A percentile compares a stretch with the other conserved stretches of the same genome.
Conservation (phyloP, 2,113 vertebrate species). For the Camarhynchus parvulus region DNA sequence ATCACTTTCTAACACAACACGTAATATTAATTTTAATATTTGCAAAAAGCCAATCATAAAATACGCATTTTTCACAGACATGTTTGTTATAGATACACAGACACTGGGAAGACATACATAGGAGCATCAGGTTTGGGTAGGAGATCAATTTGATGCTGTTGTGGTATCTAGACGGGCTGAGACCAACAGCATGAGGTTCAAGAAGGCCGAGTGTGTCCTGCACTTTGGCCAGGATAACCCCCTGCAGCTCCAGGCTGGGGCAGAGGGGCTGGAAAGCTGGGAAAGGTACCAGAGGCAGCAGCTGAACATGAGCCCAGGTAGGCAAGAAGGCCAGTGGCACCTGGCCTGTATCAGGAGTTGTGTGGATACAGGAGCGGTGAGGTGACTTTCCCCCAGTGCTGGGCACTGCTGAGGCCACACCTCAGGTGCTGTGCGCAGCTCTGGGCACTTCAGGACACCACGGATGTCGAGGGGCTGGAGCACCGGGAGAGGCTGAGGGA, state of each 20-base stretch:
- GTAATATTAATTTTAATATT: too few relatives aligned
- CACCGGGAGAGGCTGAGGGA: neutral
- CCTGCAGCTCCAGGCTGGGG: neutral
- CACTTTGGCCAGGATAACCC: neutral
- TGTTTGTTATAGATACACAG: fast-evolving
- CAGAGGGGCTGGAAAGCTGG: neutral
- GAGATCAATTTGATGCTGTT: fast-evolving
- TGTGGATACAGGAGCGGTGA: neutral
- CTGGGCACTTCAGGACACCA: neutral
- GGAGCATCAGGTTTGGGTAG: fast-evolving
- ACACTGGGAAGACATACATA: fast-evolving
- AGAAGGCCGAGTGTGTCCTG: neutral
- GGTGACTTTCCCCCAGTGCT: neutral
- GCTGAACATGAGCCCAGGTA: neutral
- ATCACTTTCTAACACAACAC: too few relatives aligned
- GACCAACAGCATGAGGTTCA: neutral
- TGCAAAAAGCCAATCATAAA: too few relatives aligned
- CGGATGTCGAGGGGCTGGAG: neutral
- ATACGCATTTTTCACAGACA: neutral
- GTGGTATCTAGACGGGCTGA: neutral
- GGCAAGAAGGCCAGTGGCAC: neutral
- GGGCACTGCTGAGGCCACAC: neutral
- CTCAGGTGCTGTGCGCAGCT: neutral
- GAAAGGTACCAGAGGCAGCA: fast-evolving
- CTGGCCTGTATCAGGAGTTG: neutral